Base-by-base conservation (phyloP, 2,888 invertebrate genomes). In the Callyntrura guangdongensis region DNA sequence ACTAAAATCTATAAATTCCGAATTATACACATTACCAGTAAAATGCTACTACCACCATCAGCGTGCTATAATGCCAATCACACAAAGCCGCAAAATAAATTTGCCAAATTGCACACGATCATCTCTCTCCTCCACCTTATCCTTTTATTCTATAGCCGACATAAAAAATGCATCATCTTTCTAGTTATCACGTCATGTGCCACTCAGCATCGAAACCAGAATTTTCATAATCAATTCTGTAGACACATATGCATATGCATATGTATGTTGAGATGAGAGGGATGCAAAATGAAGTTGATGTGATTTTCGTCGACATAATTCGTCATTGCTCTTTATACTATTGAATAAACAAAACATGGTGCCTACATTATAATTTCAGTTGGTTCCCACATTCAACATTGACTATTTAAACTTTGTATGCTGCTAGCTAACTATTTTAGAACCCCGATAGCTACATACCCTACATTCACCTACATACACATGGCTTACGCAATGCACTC, bases 151-250 rank as follows among this genome's bases (percentile, higher is more conserved):
- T 45, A 9, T 1, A 36, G 61, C 11, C 36, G 14, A 69, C 45
- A 69, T 69, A n/a, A 2, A 25, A 69, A 25, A 27, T 5, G 59
- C 59, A 64, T 11, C 17, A 64, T 22, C 17, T 64, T 64, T 17
- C 17, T 1, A 9, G 17, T n/a, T 69, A 69, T 12, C 36, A 12
- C 27, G 67, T 69, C 67, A 69, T 25, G 25, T 69, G 67, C 67
- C 67, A 69, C 67, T 69, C 67, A 69, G 20, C n/a, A 1, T 12
- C 27, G n/a, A 69, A 69, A 69, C 69, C 27, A 69, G 69, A 69
- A 22, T 20, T 64, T 64, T 22, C 17, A 5, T 17, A 1, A n/a
- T 25, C 69, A 27, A 12, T 22, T 3, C 22, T 64, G 67, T n/a
- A n/a, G n/a, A n/a, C n/a, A n/a, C 8, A 67, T 67, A 67, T 67